These are phyloP conservation scores for Elaphurus davidianus DNA, from an alignment of 2,113 vertebrate species.

Conservation along the genomic window DNA sequence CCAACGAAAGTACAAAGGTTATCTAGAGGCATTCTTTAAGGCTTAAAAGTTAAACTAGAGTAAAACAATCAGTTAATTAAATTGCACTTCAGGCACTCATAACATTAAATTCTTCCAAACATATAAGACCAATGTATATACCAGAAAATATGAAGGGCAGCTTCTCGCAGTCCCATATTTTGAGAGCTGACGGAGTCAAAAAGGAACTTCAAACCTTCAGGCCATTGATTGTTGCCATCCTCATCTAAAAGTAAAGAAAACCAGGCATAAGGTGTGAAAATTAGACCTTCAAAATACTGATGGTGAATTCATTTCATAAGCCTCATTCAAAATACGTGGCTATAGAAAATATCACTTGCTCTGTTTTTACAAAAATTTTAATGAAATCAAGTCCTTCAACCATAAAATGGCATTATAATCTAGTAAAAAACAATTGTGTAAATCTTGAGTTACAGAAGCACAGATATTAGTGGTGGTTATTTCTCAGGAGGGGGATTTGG, in stretches of 20 bases:
- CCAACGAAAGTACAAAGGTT: not conserved
- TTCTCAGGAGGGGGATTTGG: not conserved
- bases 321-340: not conserved
- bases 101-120: not conserved
- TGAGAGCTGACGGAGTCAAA: conserved; percentile 98
- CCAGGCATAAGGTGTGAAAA: not conserved
- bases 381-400: not conserved
- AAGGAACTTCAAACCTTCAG: conserved; percentile 96
- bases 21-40: not conserved
- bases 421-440: not conserved
- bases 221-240: conserved; percentile 98
- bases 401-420: not conserved
- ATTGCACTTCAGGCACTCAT: not conserved
- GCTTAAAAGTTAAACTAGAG: not conserved
- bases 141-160: conserved; percentile 99
- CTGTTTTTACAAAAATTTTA: not conserved
- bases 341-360: not conserved
- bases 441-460: not conserved
- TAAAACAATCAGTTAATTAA: not conserved
- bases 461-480: not conserved
- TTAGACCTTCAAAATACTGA: not conserved
- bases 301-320: not conserved
- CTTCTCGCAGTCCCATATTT: conserved; percentile 90
- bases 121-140: conserved; percentile 64
- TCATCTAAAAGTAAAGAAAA: conserved; percentile 86